Evolutionary conservation across 2,113 vertebrate species (phyloP), one percentile per base, ranked within the genome.

Genomic region (Orcinus orca): DNA sequence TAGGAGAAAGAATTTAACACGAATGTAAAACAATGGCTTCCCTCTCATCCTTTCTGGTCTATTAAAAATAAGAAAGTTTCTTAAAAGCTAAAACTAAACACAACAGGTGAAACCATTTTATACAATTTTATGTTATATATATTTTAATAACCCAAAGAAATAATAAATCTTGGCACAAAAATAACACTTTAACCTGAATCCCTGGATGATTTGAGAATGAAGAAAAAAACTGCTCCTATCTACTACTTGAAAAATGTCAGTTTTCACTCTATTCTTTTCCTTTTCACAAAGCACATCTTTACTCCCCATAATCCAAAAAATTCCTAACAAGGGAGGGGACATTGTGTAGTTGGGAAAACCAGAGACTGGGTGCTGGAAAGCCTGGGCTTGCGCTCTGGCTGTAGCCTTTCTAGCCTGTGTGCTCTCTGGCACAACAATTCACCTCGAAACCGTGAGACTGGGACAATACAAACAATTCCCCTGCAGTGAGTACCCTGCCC

Each of bases 61-160:
- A 90, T 85, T 82, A 92, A 82, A 83, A 90, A 73, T 71, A 71
- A 50, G 25, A 60, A 53, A 67, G 36, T 95, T 74, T 87, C 60
- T 76, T 58, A 85, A 92, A 87, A 87, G 8, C 4, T 41, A 73
- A 93, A 81, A 86, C 29, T 87, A 88, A 86, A 65, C 31, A n/a
- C 11, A 76, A 36, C 38, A 89, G 60, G 15, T 18, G 31, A 82
- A 93, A 63, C 23, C 62, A 63, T 53, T 93, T 94, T 44, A 88
- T 62, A 41, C 23, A 58, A 53, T 76, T 88, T 76, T 74, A 47
- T 36, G 14, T 79, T 50, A n/a, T 53, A 84, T 17, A 44, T 13
- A 29, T 44, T 65, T 79, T 83, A 77, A 38, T 60, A 79, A 76
- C n/a, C 29, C 26, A 63, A 95, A 92, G 18, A 67, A 86, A 71